Conservation (phyloP, 2,113 vertebrate genomes). For the Thunnus maccoyii region DNA sequence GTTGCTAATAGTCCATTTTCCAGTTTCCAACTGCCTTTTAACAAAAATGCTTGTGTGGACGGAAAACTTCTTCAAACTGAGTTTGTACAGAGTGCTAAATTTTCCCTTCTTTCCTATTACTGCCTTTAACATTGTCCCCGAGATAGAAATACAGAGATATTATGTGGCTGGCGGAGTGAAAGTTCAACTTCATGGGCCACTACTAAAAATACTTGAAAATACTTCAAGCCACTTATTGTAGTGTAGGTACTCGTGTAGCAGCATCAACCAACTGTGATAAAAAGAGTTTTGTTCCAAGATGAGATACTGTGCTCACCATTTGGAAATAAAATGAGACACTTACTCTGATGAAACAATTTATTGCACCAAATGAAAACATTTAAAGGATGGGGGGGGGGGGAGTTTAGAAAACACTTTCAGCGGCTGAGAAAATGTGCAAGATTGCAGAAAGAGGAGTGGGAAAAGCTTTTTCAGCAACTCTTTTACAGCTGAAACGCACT, state of each 20-base stretch:
- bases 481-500: no score
- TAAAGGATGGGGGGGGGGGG: neutral
- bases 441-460: neutral
- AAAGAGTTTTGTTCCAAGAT: slow-evolving; percentile 49
- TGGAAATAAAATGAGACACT: slow-evolving; percentile 47
- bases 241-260: slow-evolving; percentile 34
- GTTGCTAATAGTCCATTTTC: no score
- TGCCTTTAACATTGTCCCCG: neutral
- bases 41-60: no score
- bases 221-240: slow-evolving; percentile 21
- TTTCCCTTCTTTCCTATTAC: neutral
- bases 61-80: no score
- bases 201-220: slow-evolving; percentile 35
- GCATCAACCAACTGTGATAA: slow-evolving; percentile 46
- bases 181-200: slow-evolving; percentile 12
- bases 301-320: slow-evolving; percentile 43
- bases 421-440: slow-evolving; percentile 12
- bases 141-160: neutral
- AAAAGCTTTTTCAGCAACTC: neutral
- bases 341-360: slow-evolving; percentile 5
- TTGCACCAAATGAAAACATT: slow-evolving; percentile 13
- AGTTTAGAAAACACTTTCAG: slow-evolving; percentile 12
- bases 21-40: no score
- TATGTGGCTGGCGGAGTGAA: neutral
- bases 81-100: no score